Percentiles rank a stretch among this genome's conserved stretches.
Conservation (phyloP, 2,113 vertebrate species). For the Sander lucioperca region DNA sequence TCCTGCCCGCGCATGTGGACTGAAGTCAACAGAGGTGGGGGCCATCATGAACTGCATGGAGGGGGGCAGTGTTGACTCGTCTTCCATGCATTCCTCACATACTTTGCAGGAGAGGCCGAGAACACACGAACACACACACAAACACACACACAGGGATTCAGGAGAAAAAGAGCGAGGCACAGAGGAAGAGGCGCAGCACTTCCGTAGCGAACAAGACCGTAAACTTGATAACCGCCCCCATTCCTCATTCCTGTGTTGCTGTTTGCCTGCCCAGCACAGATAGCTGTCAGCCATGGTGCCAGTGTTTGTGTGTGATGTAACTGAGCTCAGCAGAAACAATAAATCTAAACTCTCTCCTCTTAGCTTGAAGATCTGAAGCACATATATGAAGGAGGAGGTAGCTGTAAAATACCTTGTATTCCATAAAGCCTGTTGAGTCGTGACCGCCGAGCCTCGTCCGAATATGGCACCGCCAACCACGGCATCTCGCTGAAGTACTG, state of each 20-base stretch:
- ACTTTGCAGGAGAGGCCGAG: conserved; percentile 66
- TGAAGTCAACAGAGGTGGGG: conserved; percentile 48
- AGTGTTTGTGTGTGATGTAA: conserved; percentile 27
- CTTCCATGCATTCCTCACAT: conserved; percentile 81
- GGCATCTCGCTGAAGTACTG: conserved; percentile 99
- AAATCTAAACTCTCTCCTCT: background rate
- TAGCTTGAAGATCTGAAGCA: background rate
- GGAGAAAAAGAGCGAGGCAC: conserved; percentile 4
- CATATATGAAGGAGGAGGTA: background rate
- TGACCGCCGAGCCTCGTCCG: conserved; percentile 92
- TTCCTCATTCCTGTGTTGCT: conserved; percentile 60
- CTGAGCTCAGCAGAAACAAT: conserved; percentile 20
- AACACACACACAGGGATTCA: conserved; percentile 8
- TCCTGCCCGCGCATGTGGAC: conserved; percentile 61
- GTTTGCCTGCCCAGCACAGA: conserved; percentile 11
- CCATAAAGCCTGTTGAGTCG: conserved; percentile 97
- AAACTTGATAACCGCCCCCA: conserved; percentile 71
- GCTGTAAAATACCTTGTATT: conserved; percentile 91
- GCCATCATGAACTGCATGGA: conserved; percentile 38
- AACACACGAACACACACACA: conserved; percentile 30
- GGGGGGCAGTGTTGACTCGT: conserved; percentile 61
- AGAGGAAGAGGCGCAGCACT: conserved; percentile 19
- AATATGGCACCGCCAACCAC: conserved; percentile 94
- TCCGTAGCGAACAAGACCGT: conserved; percentile 50
- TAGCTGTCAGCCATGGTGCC: conserved; percentile 39